phyloP scores from a whole-genome alignment of 2,888 invertebrate genomes.

The Andrena flavipes region DNA sequence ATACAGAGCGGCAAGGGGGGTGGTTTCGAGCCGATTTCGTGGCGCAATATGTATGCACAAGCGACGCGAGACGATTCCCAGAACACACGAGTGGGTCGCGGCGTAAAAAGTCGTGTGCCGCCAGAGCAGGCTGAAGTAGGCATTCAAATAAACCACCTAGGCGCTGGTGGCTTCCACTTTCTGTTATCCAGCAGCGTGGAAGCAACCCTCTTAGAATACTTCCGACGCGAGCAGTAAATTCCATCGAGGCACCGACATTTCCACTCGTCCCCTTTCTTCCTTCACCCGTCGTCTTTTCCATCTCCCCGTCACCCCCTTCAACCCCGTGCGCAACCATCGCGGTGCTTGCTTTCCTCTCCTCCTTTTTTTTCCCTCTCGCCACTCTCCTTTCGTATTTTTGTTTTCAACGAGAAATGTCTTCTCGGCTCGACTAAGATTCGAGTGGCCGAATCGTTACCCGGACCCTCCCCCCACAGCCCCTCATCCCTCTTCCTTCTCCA shows the following conservation, averaged over 20 bases:
- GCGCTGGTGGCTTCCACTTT: constrained; percentile 76
- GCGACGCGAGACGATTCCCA: constrained; percentile 52
- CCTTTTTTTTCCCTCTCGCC: constrained; percentile 5
- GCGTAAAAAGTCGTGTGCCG: constrained; percentile 60
- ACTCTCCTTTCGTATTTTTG: constrained; percentile 48
- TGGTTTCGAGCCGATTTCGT: constrained; percentile 22
- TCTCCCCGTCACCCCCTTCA: neutral
- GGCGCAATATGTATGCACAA: constrained; percentile 42
- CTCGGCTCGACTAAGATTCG: constrained; percentile 57
- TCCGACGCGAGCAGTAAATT: constrained; percentile 80
- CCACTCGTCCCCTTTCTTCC: constrained; percentile 55
- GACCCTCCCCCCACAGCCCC: neutral
- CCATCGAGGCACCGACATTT: constrained; percentile 74
- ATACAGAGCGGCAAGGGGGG: neutral
- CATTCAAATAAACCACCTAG: constrained; percentile 81
- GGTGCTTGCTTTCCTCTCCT: neutral
- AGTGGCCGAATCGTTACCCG: constrained; percentile 56
- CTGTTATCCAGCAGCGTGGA: constrained; percentile 79
- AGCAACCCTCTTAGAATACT: constrained; percentile 82
- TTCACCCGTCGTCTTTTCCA: neutral
- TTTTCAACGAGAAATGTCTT: constrained; percentile 58
- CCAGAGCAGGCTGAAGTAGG: constrained; percentile 75
- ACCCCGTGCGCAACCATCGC: neutral
- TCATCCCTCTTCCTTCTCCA: constrained; percentile 39
- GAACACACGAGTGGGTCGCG: constrained; percentile 52